A percentile compares a stretch with the other conserved stretches of the same genome.
Conservation (phyloP, 2,797 vertebrate species). For the Myripristis jacobus region DNA sequence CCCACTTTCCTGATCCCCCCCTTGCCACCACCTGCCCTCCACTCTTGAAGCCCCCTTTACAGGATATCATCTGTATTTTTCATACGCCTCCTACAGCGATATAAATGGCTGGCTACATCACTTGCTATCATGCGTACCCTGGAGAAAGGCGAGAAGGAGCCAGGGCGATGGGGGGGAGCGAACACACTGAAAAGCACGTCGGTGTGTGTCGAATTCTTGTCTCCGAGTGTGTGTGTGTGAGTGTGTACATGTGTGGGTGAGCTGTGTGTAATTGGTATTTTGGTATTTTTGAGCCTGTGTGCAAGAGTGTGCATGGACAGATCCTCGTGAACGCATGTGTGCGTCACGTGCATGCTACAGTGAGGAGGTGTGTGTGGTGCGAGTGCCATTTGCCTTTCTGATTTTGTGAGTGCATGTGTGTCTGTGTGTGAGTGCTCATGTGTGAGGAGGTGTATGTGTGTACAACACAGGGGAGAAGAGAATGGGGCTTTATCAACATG, state of each 20-base stretch:
- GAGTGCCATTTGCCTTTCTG: conserved; percentile 40
- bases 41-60: conserved; percentile 64
- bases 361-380: neutral
- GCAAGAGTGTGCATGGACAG: neutral
- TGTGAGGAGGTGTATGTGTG: conserved; percentile 9
- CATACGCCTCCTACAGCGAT: conserved; percentile 64
- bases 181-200: conserved; percentile 63
- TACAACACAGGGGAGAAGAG: conserved; percentile 6
- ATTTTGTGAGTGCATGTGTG: conserved; percentile 3
- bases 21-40: conserved; percentile 31
- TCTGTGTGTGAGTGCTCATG: neutral
- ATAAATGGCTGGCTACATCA: conserved; percentile 74
- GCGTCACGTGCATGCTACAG: conserved; percentile 37
- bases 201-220: conserved; percentile 17
- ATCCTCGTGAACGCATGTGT: neutral
- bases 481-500: conserved; percentile 56
- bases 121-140: conserved; percentile 63
- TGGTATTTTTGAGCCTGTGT: conserved; percentile 22
- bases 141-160: conserved; percentile 62
- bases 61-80: conserved; percentile 70
- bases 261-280: conserved; percentile 41
- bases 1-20: conserved; percentile 7
- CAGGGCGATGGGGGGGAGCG: conserved; percentile 54
- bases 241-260: neutral
- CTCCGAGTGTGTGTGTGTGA: neutral